These are phyloP conservation scores for Chymomyza procnemis DNA, from an alignment of 2,888 invertebrate species.

Conservation along the genomic window DNA sequence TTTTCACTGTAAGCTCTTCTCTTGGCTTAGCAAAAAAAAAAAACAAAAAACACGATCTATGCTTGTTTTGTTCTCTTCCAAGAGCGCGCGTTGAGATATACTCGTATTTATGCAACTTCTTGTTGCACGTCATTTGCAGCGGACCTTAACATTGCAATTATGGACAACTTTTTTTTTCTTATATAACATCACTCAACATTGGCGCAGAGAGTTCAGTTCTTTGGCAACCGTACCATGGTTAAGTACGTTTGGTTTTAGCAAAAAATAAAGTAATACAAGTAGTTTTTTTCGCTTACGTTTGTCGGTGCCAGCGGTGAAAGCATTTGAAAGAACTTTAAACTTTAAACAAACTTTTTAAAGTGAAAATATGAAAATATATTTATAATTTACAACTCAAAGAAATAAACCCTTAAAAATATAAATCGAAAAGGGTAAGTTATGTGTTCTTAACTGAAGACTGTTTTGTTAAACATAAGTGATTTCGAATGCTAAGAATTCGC, in stretches of 20 bases:
- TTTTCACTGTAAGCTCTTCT: neutral
- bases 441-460: too few relatives aligned
- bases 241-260: slow-evolving; percentile 69
- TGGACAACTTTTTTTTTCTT: slow-evolving; percentile 78
- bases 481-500: too few relatives aligned
- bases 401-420: too few relatives aligned
- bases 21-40: neutral
- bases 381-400: too few relatives aligned
- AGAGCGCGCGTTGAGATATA: slow-evolving; percentile 2
- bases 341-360: neutral
- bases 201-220: slow-evolving; percentile 78
- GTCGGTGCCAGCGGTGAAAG: neutral
- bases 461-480: too few relatives aligned
- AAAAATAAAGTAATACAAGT: neutral
- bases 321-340: neutral
- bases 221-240: slow-evolving; percentile 78
- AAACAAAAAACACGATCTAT: neutral
- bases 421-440: too few relatives aligned
- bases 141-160: slow-evolving; percentile 26
- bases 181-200: slow-evolving; percentile 78
- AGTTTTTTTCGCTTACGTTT: neutral
- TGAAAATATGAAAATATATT: too few relatives aligned
- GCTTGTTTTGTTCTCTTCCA: slow-evolving; percentile 2
- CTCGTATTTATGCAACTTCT: neutral
- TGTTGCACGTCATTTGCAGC: neutral